Evolutionary conservation across 2,113 vertebrate species (phyloP).

Genomic region (Crotalus tigris): DNA sequence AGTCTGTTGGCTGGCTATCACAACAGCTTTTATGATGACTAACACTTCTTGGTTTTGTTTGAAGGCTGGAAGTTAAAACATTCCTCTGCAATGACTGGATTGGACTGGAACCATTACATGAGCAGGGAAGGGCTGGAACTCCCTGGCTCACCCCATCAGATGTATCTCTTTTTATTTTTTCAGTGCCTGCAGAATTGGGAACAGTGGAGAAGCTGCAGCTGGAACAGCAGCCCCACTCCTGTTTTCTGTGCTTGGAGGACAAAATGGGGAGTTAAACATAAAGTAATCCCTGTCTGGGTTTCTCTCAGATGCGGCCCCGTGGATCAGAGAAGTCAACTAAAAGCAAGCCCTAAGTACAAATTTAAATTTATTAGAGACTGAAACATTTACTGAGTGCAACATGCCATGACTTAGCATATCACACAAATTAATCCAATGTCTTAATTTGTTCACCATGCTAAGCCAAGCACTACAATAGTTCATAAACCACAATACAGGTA

Average conservation of each 20-base stretch:
- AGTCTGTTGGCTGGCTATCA: not conserved
- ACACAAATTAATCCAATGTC: not conserved
- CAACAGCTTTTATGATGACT: not conserved
- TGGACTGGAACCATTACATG: not conserved
- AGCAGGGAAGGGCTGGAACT: not conserved
- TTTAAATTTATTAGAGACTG: not conserved
- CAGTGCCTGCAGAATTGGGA: not conserved
- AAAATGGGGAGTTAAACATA: not conserved
- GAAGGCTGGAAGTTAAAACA: not conserved
- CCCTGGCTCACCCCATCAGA: not conserved
- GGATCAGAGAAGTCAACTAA: not conserved
- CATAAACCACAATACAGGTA: not conserved
- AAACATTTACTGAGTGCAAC: not conserved
- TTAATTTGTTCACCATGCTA: not conserved
- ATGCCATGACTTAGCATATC: not conserved
- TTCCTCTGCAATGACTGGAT: not conserved
- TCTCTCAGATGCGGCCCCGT: no score
- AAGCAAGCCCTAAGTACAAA: not conserved
- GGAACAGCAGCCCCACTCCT: not conserved
- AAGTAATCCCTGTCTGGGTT: not conserved
- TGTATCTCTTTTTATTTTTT: not conserved
- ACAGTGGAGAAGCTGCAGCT: not conserved
- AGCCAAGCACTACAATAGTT: not conserved
- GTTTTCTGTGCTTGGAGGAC: not conserved
- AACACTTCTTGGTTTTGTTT: not conserved